Evolutionary conservation across 2,797 vertebrate genomes (phyloP), one percentile per base, ranked within the genome.

Genomic region (Myotis findleyi): DNA sequence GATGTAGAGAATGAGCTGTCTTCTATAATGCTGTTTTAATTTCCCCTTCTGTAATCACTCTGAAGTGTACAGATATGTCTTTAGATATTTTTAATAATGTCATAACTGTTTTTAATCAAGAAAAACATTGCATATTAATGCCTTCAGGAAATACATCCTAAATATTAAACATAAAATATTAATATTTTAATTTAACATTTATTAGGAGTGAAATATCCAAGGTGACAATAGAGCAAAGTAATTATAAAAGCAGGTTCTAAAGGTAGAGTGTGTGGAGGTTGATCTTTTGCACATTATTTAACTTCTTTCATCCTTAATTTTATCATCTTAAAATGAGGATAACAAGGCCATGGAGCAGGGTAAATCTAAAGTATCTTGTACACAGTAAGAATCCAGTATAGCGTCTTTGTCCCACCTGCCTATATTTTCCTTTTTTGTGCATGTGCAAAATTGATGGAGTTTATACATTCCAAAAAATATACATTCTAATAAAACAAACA

Each of bases 151-250:
- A 84, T 14, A 33, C 20, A 62, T 7, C 1, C 3, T 89, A 51
- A 64, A 71, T 5, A 72, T 87, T 83, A 95, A 83, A 53, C 17
- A 87, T 55, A 10, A 81, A 93, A 80, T 89, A 91, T 79, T 94
- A 77, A 91, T 79, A 87, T 82, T 92, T 89, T 95, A 82, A 64
- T 51, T 83, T 71, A 91, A 23, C 20, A 81, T 51, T 71, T 87
- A 79, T 41, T 77, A 68, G 2, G 51, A 76, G 10, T 94, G 4
- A 94, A 81, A 86, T 90, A 85, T 59, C 7, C 23, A 77, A 87
- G 23, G 16, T 80, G 23, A 91, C 41, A 81, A 13, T 44, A 59
- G 33, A 72, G 27, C 36, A 44, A 47, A 59, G 41, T 73, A 38
- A 66, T 86, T 73, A 57, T 44, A 77, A 68, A 51, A 21, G 1